Base-by-base conservation (phyloP, 2,888 invertebrate genomes). In the Blastobasis lacticolella region DNA sequence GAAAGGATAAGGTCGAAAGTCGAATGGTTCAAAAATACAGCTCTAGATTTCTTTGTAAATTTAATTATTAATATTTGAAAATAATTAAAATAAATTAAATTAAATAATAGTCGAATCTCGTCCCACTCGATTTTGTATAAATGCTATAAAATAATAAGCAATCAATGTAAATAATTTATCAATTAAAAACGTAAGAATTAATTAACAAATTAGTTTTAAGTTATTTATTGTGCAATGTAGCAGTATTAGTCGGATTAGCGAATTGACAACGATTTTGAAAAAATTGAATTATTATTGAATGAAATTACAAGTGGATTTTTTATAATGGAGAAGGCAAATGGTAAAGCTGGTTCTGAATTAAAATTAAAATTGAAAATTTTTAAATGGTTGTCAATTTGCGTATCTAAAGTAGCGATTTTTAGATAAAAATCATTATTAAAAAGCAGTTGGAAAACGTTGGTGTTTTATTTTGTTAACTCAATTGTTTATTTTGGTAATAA, bases 221-320 rank as follows among this genome's bases (percentile, higher is more conserved):
- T 83, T 84, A 87, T 87, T 87, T 87, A 87, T 87, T 87, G 87
- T 87, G 87, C 87, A 87, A 87, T 87, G 77, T 87, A 87, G 86
- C 85, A 86, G 86, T 85, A 87, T 85, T 85, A 84, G 78, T 65
- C 66, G 63, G 61, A 68, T 67, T 64, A 54, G 61, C 59, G 57
- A 64, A 60, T 75, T 73, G 71, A 65, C 67, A 67, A 70, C 72
- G 76, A 62, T 67, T 67, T 73, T 65, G 55, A 59, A 63, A 59
- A 63, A 58, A 55, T 40, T 48, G 53, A 49, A 52, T 43, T 38
- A 36, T 6, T 9, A 46, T 6, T 23, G 41, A 53, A 57, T 44
- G n/a, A 44, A n/a, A n/a, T 44, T 6, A 6, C 2, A 44, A 6
- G 6, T 6, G 7, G 9, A 41, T 41, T 41, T 8, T 8, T 41